These are phyloP conservation scores for Argyresthia albistria DNA, from an alignment of 2,888 invertebrate genomes.

Conservation along the genomic window DNA sequence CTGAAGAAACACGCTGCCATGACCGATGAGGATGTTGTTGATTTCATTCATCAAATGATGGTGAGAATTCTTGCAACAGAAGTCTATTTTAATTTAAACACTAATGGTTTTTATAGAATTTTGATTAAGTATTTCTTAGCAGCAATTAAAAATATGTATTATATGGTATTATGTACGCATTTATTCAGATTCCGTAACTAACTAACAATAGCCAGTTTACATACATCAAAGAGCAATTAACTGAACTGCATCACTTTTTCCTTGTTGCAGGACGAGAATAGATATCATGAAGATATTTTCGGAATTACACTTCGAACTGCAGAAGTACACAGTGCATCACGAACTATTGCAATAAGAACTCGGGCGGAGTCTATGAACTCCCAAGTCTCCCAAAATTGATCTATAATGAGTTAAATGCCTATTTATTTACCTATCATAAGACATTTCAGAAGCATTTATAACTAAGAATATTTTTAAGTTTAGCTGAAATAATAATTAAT, in stretches of 20 bases:
- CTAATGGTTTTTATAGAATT: too few species aligned
- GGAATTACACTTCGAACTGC: constrained; percentile 92
- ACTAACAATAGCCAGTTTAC: too few species aligned
- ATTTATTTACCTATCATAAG: too few species aligned
- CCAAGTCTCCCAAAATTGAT: not conserved
- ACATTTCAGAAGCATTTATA: too few species aligned
- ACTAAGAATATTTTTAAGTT: too few species aligned
- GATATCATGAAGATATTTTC: constrained; percentile 97
- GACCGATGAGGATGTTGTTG: constrained; percentile 84
- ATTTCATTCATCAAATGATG: constrained; percentile 85
- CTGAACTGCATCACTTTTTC: not conserved
- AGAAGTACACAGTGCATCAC: constrained; percentile 87
- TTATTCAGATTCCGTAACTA: too few species aligned
- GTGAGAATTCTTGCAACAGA: constrained; percentile 67
- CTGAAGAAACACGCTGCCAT: constrained; percentile 77
- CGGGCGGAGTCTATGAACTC: constrained; percentile 34
- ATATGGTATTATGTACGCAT: too few species aligned
- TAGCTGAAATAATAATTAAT: too few species aligned
- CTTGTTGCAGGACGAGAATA: constrained; percentile 84
- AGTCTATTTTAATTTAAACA: not conserved
- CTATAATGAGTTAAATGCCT: too few species aligned
- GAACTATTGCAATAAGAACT: constrained; percentile 80
- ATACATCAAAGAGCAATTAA: too few species aligned
- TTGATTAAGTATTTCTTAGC: too few species aligned
- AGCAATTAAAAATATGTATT: too few species aligned